Base-by-base conservation (phyloP, 2,113 vertebrate genomes). In the Poeciliopsis occidentalis region DNA sequence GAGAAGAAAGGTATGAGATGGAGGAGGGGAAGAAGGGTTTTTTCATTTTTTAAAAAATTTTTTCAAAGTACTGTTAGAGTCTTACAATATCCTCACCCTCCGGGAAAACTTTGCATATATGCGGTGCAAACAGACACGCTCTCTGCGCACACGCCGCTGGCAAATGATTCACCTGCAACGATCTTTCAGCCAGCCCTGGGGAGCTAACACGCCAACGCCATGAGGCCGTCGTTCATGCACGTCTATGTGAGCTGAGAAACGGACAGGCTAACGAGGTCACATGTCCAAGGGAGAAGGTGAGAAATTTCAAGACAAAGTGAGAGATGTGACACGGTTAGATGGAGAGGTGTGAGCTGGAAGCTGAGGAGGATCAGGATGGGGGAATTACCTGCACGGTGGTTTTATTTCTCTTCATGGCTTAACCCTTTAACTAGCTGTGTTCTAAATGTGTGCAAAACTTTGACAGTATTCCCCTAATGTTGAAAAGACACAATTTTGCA, bases 211-310 rank as follows among this genome's bases (percentile, higher is more conserved):
- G 85, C 70, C 80, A 71, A 83, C 51, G 82, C 87, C 89, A 87
- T 84, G 87, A 91, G 87, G 85, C 87, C 69, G 68, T 69, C 84
- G 95, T 95, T 94, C 91, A 94, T 92, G 87, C 88, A 27, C 29
- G 80, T 84, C 86, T 85, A 89, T 82, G 78, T 72, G 84, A 82
- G 83, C 68, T 29, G 71, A 90, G 76, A 87, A 87, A 85, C 74
- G 60, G 57, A 84, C 65, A 37, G 87, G 89, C 88, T 82, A 75
- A 79, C 79, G 63, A 80, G 76, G 87, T 94, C 90, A 84, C 76
- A 80, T 67, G 83, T 67, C 69, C 24, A 71, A 57, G 73, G 71
- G 70, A 65, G 17, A 66, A 66, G 76, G 69, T 79, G 73, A 77
- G 64, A 93, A 84, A 69, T 87, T 87, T 85, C 72, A 61, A 87